Conservation (phyloP, 2,888 invertebrate species). For the Torymus texanus region DNA sequence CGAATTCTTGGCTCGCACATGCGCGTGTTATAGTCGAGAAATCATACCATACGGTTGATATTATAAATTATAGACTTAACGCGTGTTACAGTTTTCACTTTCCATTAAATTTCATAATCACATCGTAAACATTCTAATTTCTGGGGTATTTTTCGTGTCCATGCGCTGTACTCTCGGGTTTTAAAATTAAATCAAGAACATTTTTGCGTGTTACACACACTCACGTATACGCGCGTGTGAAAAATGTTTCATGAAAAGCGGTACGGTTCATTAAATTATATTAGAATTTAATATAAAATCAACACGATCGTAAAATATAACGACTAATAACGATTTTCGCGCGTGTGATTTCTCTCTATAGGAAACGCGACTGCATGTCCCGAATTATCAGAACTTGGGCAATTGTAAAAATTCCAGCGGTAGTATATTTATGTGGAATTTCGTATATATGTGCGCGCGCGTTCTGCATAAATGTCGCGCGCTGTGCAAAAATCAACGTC, state of each 20-base stretch:
- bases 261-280: not conserved
- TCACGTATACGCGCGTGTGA: not conserved
- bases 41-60: not conserved
- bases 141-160: constrained; percentile 3
- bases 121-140: constrained; percentile 32
- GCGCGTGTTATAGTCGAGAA: not conserved
- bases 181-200: constrained; percentile 2
- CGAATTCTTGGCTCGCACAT: constrained; percentile 17
- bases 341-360: not conserved
- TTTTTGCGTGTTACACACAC: constrained; percentile 12
- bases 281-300: constrained; percentile 8
- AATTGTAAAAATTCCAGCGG: not conserved
- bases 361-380: not conserved
- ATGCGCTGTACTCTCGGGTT: not conserved
- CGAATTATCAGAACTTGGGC: not conserved
- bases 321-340: constrained; percentile 16
- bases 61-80: constrained; percentile 43
- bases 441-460: too few species aligned
- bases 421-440: too few species aligned
- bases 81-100: constrained; percentile 36
- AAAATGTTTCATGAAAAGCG: not conserved
- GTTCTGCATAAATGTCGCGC: too few species aligned
- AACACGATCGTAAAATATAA: constrained; percentile 4
- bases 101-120: constrained; percentile 50
- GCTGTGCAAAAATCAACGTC: too few species aligned